Conservation (phyloP, 2,113 vertebrate genomes). For the Sturnus vulgaris region DNA sequence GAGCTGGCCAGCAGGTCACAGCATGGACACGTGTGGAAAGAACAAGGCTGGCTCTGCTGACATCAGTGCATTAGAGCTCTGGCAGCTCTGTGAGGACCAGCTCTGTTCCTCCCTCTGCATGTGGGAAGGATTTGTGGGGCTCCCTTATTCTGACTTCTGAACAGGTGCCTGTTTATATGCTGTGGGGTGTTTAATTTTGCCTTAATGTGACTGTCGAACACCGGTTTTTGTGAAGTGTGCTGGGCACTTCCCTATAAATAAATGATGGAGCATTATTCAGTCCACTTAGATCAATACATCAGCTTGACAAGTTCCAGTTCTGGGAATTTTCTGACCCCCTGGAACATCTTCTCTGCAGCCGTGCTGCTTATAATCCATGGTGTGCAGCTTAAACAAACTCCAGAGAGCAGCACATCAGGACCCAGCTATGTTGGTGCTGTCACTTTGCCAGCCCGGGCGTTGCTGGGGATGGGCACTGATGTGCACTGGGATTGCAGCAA, state of each 20-base stretch:
- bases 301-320: slow-evolving; percentile 43
- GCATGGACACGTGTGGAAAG: fast-evolving
- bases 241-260: slow-evolving; percentile 38
- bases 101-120: fast-evolving
- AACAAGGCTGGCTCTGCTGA: not conserved
- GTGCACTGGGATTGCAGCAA: not conserved
- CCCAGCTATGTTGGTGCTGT: not conserved
- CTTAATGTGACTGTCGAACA: not conserved
- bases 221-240: slow-evolving; percentile 33
- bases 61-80: fast-evolving
- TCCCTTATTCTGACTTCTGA: not conserved
- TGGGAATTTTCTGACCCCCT: slow-evolving; percentile 40
- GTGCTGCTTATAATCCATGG: not conserved
- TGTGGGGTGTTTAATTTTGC: not conserved
- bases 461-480: fast-evolving
- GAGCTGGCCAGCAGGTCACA: not conserved
- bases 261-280: slow-evolving; percentile 52
- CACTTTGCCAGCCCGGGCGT: fast-evolving
- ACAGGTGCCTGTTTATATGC: not conserved
- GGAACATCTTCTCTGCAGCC: not conserved
- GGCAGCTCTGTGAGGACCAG: not conserved
- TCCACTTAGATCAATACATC: slow-evolving; percentile 51
- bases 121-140: not conserved
- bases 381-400: not conserved
- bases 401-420: not conserved